Evolutionary conservation across 2,797 vertebrate species (phyloP).

Genomic region (Mareca strepera): DNA sequence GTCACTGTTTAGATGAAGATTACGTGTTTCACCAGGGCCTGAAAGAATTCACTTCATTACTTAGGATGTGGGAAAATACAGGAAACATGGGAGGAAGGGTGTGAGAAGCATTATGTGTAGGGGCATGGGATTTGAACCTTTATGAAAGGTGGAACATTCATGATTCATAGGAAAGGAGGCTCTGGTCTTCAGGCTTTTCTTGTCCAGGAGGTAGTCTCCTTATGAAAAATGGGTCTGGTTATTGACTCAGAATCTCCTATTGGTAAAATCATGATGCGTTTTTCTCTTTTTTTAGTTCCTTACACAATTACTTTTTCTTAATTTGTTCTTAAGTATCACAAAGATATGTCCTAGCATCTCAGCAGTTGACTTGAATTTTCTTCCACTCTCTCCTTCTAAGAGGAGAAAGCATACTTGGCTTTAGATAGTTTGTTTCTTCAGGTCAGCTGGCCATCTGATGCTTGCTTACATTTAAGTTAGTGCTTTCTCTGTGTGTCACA

Average conservation of each 20-base stretch:
- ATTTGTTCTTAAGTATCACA: background rate
- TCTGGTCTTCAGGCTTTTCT: background rate
- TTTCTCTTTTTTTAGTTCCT: background rate
- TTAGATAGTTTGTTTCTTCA: background rate
- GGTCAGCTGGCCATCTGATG: background rate
- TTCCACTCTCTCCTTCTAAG: background rate
- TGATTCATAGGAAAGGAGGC: background rate
- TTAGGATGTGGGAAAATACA: background rate
- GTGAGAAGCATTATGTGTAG: fast-evolving
- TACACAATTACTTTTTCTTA: background rate
- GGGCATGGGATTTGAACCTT: background rate
- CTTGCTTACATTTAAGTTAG: background rate
- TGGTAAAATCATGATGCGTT: background rate
- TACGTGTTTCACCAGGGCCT: background rate
- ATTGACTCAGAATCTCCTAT: background rate
- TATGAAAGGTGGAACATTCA: background rate
- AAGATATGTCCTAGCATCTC: background rate
- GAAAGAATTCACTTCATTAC: background rate
- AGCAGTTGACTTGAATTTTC: background rate
- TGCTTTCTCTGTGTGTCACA: background rate
- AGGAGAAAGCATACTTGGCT: background rate
- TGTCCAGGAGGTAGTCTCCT: background rate
- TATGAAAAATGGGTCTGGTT: background rate
- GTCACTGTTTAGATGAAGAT: background rate
- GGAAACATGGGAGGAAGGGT: background rate